Conservation (phyloP, 2,113 vertebrate species). For the Silurus meridionalis region DNA sequence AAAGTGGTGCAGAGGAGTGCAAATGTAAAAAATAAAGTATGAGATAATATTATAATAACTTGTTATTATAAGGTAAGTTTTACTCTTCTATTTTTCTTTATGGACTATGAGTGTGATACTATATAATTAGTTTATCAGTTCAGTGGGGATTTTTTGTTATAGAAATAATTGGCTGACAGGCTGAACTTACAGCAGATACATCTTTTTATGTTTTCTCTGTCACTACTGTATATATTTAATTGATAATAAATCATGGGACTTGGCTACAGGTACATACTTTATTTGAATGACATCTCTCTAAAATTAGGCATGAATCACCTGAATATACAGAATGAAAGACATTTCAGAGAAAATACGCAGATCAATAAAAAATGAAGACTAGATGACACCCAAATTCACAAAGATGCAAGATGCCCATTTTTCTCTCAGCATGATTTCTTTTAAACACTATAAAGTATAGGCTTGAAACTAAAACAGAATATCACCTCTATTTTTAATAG, state of each 20-base stretch:
- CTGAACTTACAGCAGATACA: neutral
- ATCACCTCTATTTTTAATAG: neutral
- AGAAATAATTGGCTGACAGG: neutral
- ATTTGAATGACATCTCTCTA: neutral
- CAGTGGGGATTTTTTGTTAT: neutral
- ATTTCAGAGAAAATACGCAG: neutral
- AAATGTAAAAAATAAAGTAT: neutral
- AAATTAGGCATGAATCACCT: neutral
- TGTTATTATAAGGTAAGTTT: neutral
- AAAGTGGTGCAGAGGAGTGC: neutral
- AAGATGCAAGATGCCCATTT: neutral
- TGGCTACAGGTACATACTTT: neutral
- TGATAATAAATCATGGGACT: neutral
- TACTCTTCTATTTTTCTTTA: neutral
- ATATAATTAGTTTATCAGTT: neutral
- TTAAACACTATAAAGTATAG: neutral
- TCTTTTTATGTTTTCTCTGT: neutral
- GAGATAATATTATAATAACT: neutral
- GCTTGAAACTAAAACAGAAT: neutral
- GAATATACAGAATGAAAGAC: neutral
- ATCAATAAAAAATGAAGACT: neutral
- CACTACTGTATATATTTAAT: neutral
- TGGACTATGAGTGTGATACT: neutral
- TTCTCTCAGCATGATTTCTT: neutral
- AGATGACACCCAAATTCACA: neutral